These are phyloP conservation scores for Mergus octosetaceus DNA, from an alignment of 2,797 vertebrate species.

Conservation along the genomic window DNA sequence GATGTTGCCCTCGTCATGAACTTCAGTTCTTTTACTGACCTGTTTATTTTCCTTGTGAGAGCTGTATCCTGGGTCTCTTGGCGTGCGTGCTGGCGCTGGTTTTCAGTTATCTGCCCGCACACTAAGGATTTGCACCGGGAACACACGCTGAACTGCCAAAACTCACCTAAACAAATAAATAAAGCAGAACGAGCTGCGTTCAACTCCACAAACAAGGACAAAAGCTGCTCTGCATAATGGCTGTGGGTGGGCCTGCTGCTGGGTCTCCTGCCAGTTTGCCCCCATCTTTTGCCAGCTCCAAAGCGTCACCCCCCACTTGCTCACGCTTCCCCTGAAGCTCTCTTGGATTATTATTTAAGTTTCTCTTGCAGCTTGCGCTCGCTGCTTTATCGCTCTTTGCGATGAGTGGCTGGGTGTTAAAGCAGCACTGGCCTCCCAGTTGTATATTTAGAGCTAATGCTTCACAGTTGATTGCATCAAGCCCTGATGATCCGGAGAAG, in stretches of 20 bases:
- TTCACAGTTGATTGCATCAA: slow-evolving; percentile 48
- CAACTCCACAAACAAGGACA: slow-evolving; percentile 10
- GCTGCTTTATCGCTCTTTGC: background rate
- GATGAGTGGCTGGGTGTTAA: background rate
- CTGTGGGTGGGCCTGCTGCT: background rate
- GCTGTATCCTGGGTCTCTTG: slow-evolving; percentile 13
- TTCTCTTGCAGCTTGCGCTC: background rate
- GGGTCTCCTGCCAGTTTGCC: background rate
- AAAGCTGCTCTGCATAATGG: background rate
- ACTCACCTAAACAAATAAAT: slow-evolving; percentile 17
- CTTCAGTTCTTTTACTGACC: background rate
- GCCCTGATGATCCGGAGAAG: slow-evolving; percentile 42
- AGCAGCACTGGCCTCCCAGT: slow-evolving; percentile 47
- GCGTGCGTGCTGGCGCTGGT: background rate
- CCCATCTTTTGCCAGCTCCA: background rate
- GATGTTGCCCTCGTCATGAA: background rate
- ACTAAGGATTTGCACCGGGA: background rate
- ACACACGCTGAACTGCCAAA: background rate
- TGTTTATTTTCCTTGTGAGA: slow-evolving; percentile 31
- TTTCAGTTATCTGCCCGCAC: background rate
- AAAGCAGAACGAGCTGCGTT: background rate
- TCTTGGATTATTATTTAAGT: background rate
- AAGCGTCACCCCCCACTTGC: background rate
- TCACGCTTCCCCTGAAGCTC: background rate
- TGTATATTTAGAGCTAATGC: slow-evolving; percentile 54